Evolutionary conservation across 1,140 invertebrate genomes (phyloP), one percentile per base, ranked within the genome.

Genomic region (Vollenhovia emeryi): DNA sequence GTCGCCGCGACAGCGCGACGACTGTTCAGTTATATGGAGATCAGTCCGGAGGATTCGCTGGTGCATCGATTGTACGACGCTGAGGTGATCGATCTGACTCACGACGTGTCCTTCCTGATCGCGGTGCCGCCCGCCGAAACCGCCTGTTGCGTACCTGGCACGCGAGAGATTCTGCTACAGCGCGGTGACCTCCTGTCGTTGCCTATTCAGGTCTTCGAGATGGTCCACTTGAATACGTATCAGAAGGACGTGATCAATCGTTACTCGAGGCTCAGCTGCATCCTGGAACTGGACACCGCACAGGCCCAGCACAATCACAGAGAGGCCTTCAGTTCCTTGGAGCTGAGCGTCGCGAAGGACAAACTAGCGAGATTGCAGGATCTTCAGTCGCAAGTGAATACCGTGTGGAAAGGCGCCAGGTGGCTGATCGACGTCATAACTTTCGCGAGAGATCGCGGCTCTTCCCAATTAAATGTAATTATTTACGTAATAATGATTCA

Each of bases 361-460:
- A 96, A 98, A 50, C 93, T 99, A 13, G 95, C 96, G 1, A 97
- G 97, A 89, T 94, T 99, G 21, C 97, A 98, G 92, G 97, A 98
- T 73, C 95, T 99, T 5, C 98, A 98, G 92, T 95, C 96, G 1
- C 97, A 97, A 90, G 95, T 98, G 13, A 98, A 98, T 88, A 93
- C 95, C 0, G 96, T 98, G 1, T 99, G 99, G 99, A 98, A 99
- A 92, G 97, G 97, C 30, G 97, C 98, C 3, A 96, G 99, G 15
- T 99, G 99, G 99, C 96, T 99, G 0, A 98, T 99, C 96, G 98
- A 99, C 91, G 97, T 99, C 3, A 98, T 99, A 52, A 97, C 98
- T 0, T 98, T 98, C 92, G 98, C 98, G 1, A 95, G 98, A 76
- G 98, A 99, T 92, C 97, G 98, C 90, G 95, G 94, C 13, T 87